These are phyloP conservation scores for Hemiprocne comata DNA, from an alignment of 2,113 vertebrate species.

Conservation along the genomic window DNA sequence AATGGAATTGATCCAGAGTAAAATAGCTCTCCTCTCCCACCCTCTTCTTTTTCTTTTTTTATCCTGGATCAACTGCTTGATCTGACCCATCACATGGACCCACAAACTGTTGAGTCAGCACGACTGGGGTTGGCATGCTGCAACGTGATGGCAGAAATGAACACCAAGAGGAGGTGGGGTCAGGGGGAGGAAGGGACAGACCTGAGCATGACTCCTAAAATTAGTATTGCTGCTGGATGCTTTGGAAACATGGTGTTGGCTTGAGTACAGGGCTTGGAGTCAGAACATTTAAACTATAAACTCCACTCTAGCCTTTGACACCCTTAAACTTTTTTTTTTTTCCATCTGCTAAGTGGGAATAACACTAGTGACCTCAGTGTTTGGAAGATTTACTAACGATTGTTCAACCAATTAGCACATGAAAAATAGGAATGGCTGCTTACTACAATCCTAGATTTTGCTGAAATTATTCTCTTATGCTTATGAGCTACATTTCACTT, in stretches of 20 bases:
- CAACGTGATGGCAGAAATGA: background rate
- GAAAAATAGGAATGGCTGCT: background rate
- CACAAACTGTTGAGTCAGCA: constrained; percentile 48
- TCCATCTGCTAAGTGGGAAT: background rate
- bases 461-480: background rate
- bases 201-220: constrained; percentile 31
- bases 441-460: background rate
- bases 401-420: background rate
- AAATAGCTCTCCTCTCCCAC: background rate
- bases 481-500: background rate
- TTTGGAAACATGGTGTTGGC: constrained; percentile 40
- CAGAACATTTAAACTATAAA: background rate
- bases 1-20: background rate
- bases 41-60: constrained; percentile 13
- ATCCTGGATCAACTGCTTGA: constrained; percentile 21
- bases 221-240: constrained; percentile 40
- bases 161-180: background rate
- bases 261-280: background rate
- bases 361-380: background rate
- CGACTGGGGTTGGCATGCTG: constrained; percentile 2
- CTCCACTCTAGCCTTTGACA: background rate
- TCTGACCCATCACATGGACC: background rate
- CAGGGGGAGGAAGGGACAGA: background rate
- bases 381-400: background rate
- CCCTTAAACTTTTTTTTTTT: background rate